phyloP scores from a whole-genome alignment of 2,113 vertebrate species.

The Corvus hawaiiensis region DNA sequence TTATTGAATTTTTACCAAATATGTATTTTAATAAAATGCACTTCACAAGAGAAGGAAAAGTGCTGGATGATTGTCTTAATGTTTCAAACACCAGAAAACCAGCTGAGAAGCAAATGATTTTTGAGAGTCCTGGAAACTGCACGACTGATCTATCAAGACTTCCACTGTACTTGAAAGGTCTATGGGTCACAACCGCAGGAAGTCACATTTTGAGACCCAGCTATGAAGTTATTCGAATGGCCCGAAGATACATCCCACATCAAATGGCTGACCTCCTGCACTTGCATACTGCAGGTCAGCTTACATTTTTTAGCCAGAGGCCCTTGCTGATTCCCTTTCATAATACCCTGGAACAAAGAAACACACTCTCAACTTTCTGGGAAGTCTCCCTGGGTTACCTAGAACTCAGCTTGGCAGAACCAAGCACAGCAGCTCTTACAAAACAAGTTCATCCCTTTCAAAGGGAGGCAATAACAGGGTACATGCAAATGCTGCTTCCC shows the following conservation, averaged over 20 bases:
- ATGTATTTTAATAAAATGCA: slow-evolving; percentile 4
- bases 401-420: slow-evolving; percentile 51
- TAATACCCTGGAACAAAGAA: slow-evolving; percentile 67
- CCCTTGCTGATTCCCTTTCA: slow-evolving; percentile 51
- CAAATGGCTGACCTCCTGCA: slow-evolving; percentile 64
- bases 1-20: slow-evolving; percentile 6
- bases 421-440: neutral
- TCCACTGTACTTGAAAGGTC: slow-evolving; percentile 52
- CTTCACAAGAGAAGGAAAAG: neutral
- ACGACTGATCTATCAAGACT: slow-evolving; percentile 38
- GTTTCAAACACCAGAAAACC: slow-evolving; percentile 20
- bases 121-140: slow-evolving; percentile 27
- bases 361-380: slow-evolving; percentile 35
- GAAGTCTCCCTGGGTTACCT: slow-evolving; percentile 61
- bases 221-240: slow-evolving; percentile 48
- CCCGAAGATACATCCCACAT: slow-evolving; percentile 61
- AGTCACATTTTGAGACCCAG: slow-evolving; percentile 47
- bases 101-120: neutral
- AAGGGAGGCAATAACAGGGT: neutral
- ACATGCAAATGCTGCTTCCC: neutral
- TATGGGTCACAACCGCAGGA: slow-evolving; percentile 56
- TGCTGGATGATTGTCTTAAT: slow-evolving; percentile 26
- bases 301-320: slow-evolving; percentile 65
- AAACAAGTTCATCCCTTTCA: slow-evolving; percentile 49
- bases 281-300: slow-evolving; percentile 56